Evolutionary conservation across 2,888 invertebrate genomes (phyloP), one percentile per base, ranked within the genome.

Genomic region (Lumbricus terrestris): DNA sequence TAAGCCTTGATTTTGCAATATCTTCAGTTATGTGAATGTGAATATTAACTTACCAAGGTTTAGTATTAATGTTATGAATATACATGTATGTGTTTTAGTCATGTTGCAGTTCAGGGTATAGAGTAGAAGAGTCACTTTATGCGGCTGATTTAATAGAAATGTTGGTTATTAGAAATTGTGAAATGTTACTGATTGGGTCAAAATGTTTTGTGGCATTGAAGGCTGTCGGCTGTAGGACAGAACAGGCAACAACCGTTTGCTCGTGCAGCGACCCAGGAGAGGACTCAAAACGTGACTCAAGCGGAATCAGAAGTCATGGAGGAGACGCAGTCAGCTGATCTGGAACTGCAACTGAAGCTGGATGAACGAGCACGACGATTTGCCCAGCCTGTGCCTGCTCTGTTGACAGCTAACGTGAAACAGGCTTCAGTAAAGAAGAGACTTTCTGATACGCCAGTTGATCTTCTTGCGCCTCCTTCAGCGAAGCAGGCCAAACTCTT

Each of bases 291-390:
- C n/a, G 69, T 69, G 29, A n/a, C 69, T 69, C 69, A 29, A 69
- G n/a, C 16, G n/a, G 69, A n/a, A 69, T 8, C 85, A 35, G 85
- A 85, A 85, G 35, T 8, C 34, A 85, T 37, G 37, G 85, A 34
- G 34, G 85, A 85, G 35, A 34, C 18, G 35, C 35, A 85, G 20
- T 85, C 85, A 23, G 35, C 85, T 88, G 88, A 88, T 29, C 34
- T 88, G 33, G 88, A 88, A 88, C 38, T 35, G 88, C 29, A 38
- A 42, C 88, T 33, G 33, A 88, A 16, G 42, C 88, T 88, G 40
- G 88, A 88, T 33, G 88, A 40, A 6, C 37, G 88, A 33, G 88
- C 88, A 40, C 33, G 88, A 88, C 37, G 88, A 47, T 88, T 88
- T 88, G 88, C 88, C 42, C 42, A 88, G 88, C 47, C 88, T 42